Percentiles rank a stretch among this genome's conserved stretches.
Conservation (phyloP, 1,140 invertebrate genomes). For the Cataglyphis hispanica region DNA sequence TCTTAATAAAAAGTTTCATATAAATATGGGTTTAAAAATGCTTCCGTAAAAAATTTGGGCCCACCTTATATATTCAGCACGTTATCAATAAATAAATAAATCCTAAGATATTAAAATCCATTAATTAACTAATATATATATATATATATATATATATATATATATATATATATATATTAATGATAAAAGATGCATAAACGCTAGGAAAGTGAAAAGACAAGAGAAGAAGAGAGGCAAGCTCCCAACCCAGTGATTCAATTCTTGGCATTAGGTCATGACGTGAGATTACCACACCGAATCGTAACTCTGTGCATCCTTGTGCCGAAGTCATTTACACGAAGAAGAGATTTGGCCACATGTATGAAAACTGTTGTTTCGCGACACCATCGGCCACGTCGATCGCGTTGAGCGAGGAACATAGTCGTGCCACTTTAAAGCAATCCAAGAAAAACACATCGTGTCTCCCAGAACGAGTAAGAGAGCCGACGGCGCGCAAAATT, state of each 20-base stretch:
- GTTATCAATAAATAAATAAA: background rate
- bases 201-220: background rate
- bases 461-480: conserved; percentile 11
- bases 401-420: conserved; percentile 26
- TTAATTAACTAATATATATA: background rate
- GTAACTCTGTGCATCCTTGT: conserved; percentile 70
- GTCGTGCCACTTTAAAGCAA: background rate
- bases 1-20: no score
- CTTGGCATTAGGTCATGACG: conserved; percentile 69
- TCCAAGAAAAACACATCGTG: conserved; percentile 68
- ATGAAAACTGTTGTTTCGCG: conserved; percentile 51
- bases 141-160: no score
- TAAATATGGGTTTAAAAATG: no score
- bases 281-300: conserved; percentile 64
- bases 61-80: no score
- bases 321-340: conserved; percentile 60
- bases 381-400: conserved; percentile 56
- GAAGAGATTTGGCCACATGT: conserved; percentile 9
- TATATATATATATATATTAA: no score
- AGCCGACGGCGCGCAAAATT: conserved; percentile 13
- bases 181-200: background rate
- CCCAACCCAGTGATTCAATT: conserved; percentile 74
- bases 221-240: conserved; percentile 12
- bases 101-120: background rate
- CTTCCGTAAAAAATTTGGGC: no score